A percentile compares a stretch with the other conserved stretches of the same genome.
phyloP scores from a whole-genome alignment of 1,140 invertebrate species.

The Halictus rubicundus region DNA sequence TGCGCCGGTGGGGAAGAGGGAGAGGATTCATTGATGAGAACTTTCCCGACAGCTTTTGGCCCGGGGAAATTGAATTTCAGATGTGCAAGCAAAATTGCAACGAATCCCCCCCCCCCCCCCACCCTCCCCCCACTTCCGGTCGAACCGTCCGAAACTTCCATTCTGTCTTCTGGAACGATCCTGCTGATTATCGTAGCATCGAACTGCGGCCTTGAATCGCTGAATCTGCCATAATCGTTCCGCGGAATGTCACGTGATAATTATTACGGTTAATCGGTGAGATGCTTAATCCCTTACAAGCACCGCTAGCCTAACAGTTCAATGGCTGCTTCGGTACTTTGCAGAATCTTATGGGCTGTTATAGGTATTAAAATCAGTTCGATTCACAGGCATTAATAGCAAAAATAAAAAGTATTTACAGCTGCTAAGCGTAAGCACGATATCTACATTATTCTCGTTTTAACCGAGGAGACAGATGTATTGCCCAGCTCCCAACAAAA shows the following conservation, averaged over 20 bases:
- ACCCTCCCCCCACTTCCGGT: not conserved
- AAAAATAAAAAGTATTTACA: too few species aligned
- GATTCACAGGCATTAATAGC: too few species aligned
- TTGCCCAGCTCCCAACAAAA: too few species aligned
- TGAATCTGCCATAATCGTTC: not conserved
- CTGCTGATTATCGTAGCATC: too few species aligned
- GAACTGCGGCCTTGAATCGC: not conserved
- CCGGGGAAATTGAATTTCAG: slow-evolving; percentile 43
- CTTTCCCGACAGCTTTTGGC: slow-evolving; percentile 24
- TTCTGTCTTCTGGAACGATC: not conserved
- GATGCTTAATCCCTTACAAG: not conserved
- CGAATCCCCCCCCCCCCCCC: slow-evolving; percentile 15
- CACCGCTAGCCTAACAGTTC: too few species aligned
- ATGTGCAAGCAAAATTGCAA: slow-evolving; percentile 39
- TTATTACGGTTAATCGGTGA: not conserved
- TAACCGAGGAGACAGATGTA: too few species aligned
- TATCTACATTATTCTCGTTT: too few species aligned
- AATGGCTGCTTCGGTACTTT: too few species aligned
- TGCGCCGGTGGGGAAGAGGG: not conserved
- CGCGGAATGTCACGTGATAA: not conserved
- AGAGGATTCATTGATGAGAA: slow-evolving; percentile 13
- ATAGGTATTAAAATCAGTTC: too few species aligned
- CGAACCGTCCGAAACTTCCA: slow-evolving; percentile 19
- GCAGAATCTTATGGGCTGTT: too few species aligned
- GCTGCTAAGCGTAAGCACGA: too few species aligned